A percentile compares a stretch with the other conserved stretches of the same genome.
Conservation (phyloP, 2,888 invertebrate genomes). For the Rhingia rostrata region DNA sequence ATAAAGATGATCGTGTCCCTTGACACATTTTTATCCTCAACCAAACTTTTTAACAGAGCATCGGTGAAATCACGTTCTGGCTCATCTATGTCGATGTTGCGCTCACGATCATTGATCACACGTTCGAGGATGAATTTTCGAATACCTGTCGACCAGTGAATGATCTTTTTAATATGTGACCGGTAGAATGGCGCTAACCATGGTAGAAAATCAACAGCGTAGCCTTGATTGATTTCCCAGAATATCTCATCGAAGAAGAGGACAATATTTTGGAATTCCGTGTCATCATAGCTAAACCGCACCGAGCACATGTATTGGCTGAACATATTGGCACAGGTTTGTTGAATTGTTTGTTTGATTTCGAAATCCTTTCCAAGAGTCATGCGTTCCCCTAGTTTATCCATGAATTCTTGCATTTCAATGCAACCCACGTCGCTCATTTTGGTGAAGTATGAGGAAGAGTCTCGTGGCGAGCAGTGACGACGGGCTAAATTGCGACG, state of each 20-base stretch:
- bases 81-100: conserved; percentile 84
- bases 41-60: conserved; percentile 88
- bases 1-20: conserved; percentile 92
- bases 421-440: conserved; percentile 88
- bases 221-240: conserved; percentile 95
- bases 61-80: conserved; percentile 91
- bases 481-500: conserved; percentile 90
- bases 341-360: conserved; percentile 88
- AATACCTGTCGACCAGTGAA: conserved; percentile 88
- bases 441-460: conserved; percentile 88
- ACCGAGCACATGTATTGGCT: conserved; percentile 93
- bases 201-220: conserved; percentile 93
- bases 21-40: conserved; percentile 86
- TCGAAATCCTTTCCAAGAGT: conserved; percentile 83
- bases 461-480: conserved; percentile 91
- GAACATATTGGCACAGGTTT: conserved; percentile 93
- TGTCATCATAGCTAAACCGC: conserved; percentile 88
- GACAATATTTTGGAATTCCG: conserved; percentile 87
- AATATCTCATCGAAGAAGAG: conserved; percentile 93
- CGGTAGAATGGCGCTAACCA: conserved; percentile 90
- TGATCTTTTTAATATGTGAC: conserved; percentile 87
- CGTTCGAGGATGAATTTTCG: conserved; percentile 89
- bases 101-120: conserved; percentile 85
- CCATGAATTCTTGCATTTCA: conserved; percentile 86
- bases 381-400: conserved; percentile 84